Percentiles rank a stretch among this genome's conserved stretches.
These are phyloP conservation scores for Philereme transversata DNA, from an alignment of 2,888 invertebrate genomes.

Conservation along the genomic window DNA sequence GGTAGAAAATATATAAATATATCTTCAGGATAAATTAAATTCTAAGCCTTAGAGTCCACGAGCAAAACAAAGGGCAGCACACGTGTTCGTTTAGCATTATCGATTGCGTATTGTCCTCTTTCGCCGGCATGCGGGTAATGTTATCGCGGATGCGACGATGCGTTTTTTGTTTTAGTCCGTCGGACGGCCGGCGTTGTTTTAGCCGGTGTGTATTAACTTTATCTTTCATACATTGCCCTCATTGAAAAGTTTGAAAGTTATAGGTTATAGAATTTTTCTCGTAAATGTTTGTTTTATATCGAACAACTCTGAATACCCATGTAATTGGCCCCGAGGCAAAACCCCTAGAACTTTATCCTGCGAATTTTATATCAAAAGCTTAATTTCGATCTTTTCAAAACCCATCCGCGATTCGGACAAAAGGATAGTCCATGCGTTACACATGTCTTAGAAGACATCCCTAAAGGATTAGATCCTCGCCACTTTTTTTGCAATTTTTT, in stretches of 20 bases:
- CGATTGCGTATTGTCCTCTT: slow-evolving; percentile 74
- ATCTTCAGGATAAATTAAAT: slow-evolving; percentile 10
- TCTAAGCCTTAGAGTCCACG: slow-evolving; percentile 24
- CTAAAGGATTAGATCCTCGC: slow-evolving; percentile 61
- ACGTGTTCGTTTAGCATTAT: slow-evolving; percentile 78
- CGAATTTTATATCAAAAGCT: slow-evolving; percentile 45
- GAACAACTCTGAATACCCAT: not conserved
- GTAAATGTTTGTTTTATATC: no score
- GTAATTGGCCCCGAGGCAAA: slow-evolving; percentile 16
- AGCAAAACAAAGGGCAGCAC: slow-evolving; percentile 64
- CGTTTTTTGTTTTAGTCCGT: slow-evolving; percentile 62
- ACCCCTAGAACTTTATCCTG: slow-evolving; percentile 25
- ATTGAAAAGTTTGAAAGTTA: not conserved
- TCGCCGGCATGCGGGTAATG: slow-evolving; percentile 71
- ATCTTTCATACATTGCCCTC: slow-evolving; percentile 13
- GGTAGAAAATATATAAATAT: no score
- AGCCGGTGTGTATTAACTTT: slow-evolving; percentile 26
- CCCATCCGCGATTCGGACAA: slow-evolving; percentile 45
- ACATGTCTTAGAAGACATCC: slow-evolving; percentile 60
- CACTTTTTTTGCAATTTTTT: slow-evolving; percentile 36
- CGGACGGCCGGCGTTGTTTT: slow-evolving; percentile 30
- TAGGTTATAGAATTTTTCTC: not conserved
- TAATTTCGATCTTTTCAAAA: slow-evolving; percentile 45
- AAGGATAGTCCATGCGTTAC: slow-evolving; percentile 64
- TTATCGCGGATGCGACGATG: slow-evolving; percentile 70